Evolutionary conservation across 2,113 vertebrate genomes (phyloP).

Genomic region (Aegithalos caudatus): DNA sequence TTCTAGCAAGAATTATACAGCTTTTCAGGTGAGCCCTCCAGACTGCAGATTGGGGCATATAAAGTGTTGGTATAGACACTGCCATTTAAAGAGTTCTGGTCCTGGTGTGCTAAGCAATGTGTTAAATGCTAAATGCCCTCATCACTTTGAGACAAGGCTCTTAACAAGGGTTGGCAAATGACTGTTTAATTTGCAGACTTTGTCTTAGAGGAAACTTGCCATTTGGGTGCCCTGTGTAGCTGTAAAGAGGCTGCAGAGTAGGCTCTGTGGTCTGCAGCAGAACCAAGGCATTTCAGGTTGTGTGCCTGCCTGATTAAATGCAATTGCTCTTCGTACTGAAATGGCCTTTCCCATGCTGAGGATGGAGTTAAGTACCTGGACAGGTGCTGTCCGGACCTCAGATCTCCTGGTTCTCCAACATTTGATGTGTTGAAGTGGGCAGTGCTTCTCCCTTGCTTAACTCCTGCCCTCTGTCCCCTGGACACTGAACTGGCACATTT

Average conservation of each 20-base stretch:
- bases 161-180: background rate
- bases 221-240: background rate
- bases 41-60: fast-evolving
- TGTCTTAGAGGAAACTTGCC: background rate
- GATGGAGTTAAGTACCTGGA: background rate
- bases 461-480: background rate
- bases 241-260: background rate
- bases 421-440: background rate
- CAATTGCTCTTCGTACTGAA: background rate
- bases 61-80: background rate
- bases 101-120: background rate
- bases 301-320: background rate
- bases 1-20: background rate
- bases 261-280: background rate
- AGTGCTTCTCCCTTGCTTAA: background rate
- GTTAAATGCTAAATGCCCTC: background rate
- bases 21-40: background rate
- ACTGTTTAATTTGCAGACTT: background rate
- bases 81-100: background rate
- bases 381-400: background rate
- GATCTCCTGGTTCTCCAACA: background rate
- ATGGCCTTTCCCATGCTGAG: background rate
- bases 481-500: background rate
- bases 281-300: background rate
- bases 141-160: background rate